Evolutionary conservation across 2,113 vertebrate genomes (phyloP).

Genomic region (Oncorhynchus masou): DNA sequence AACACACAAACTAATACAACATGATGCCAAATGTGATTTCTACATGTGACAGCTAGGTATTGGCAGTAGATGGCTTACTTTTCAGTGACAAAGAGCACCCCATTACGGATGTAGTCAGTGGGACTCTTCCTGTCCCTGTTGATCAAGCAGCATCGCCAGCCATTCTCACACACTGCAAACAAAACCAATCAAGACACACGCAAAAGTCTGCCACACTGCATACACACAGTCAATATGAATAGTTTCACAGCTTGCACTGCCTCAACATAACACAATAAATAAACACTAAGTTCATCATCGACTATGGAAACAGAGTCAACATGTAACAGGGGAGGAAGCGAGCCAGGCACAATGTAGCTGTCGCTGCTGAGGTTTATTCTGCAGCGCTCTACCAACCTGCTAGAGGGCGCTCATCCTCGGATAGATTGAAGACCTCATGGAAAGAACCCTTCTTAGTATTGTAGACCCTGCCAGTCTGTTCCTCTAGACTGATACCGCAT

Average conservation of each 20-base stretch:
- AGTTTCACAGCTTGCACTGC: background rate
- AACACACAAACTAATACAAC: too few relatives aligned
- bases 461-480: conserved; percentile 82
- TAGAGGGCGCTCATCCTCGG: conserved; percentile 90
- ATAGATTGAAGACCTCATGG: conserved; percentile 90
- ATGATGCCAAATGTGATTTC: too few relatives aligned
- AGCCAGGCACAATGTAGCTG: too few relatives aligned
- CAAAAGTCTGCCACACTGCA: background rate
- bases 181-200: conserved; percentile 2
- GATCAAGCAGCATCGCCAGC: conserved; percentile 97
- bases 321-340: too few relatives aligned
- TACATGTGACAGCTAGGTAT: too few relatives aligned
- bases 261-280: background rate
- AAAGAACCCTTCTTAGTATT: conserved; percentile 89
- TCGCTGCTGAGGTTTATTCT: background rate
- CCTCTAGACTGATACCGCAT: conserved; percentile 76
- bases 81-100: conserved; percentile 93
- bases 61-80: conserved; percentile 78
- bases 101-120: conserved; percentile 95
- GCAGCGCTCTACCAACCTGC: conserved; percentile 70
- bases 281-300: background rate
- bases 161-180: conserved; percentile 85
- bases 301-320: background rate
- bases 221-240: background rate
- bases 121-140: conserved; percentile 94